These are phyloP conservation scores for Dermolepida albohirtum DNA, from an alignment of 2,888 invertebrate genomes.

Conservation along the genomic window DNA sequence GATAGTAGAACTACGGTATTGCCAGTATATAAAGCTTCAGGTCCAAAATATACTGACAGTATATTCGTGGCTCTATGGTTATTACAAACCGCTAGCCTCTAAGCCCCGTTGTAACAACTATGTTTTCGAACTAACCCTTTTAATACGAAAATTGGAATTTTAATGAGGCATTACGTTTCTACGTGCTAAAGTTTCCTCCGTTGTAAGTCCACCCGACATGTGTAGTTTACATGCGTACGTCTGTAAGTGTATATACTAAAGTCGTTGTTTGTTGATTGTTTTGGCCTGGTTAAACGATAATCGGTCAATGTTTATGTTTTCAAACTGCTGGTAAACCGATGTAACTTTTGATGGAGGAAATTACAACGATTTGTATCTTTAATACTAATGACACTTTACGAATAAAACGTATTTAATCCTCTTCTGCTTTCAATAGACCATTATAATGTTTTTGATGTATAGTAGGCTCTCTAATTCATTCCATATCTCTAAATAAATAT, in stretches of 20 bases:
- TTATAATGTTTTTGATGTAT: constrained; percentile 6
- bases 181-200: constrained; percentile 14
- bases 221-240: not conserved
- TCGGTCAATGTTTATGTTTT: constrained; percentile 23
- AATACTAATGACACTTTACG: constrained; percentile 12
- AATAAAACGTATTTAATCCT: constrained; percentile 13
- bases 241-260: not conserved
- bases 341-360: constrained; percentile 3
- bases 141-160: constrained; percentile 39
- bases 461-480: too few relatives aligned
- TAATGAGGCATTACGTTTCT: constrained; percentile 37
- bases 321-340: not conserved
- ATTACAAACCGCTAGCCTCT: constrained; percentile 20
- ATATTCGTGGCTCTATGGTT: constrained; percentile 18
- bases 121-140: constrained; percentile 37
- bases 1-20: not conserved
- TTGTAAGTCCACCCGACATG: not conserved
- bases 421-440: not conserved
- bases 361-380: not conserved
- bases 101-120: constrained; percentile 17
- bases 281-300: constrained; percentile 22
- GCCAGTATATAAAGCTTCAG: constrained; percentile 15
- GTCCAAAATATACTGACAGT: constrained; percentile 14
- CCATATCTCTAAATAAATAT: too few relatives aligned
- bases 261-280: constrained; percentile 12